phyloP scores from a whole-genome alignment of 2,113 vertebrate genomes.

The Gallinago paraguaiae region DNA sequence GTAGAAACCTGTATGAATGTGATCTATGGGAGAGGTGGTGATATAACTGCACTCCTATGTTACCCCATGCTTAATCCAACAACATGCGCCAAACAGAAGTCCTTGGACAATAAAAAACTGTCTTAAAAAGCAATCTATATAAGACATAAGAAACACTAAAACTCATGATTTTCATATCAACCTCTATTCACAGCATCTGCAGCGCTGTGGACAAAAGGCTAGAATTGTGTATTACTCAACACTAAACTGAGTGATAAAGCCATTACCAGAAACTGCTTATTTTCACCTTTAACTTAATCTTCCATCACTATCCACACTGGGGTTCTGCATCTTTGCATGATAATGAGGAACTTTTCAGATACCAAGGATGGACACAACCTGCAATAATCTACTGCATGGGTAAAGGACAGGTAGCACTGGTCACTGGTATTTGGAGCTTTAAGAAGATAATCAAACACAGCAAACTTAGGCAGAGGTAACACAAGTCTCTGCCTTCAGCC shows the following conservation, averaged over 20 bases:
- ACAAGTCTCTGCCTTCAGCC: background rate
- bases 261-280: background rate
- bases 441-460: background rate
- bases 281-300: background rate
- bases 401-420: background rate
- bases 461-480: background rate
- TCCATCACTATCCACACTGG: background rate
- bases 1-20: background rate
- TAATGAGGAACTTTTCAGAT: background rate
- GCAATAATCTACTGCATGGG: background rate
- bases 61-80: background rate
- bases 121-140: background rate
- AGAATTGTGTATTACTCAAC: background rate
- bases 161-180: background rate
- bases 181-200: background rate
- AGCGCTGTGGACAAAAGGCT: background rate
- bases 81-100: background rate
- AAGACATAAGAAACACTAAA: background rate
- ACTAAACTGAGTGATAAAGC: background rate
- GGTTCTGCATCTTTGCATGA: background rate
- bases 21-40: background rate
- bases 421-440: background rate
- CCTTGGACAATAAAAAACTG: background rate
- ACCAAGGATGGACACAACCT: background rate
- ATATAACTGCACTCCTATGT: background rate